phyloP scores from a whole-genome alignment of 2,888 invertebrate genomes.

The Rapana venosa region DNA sequence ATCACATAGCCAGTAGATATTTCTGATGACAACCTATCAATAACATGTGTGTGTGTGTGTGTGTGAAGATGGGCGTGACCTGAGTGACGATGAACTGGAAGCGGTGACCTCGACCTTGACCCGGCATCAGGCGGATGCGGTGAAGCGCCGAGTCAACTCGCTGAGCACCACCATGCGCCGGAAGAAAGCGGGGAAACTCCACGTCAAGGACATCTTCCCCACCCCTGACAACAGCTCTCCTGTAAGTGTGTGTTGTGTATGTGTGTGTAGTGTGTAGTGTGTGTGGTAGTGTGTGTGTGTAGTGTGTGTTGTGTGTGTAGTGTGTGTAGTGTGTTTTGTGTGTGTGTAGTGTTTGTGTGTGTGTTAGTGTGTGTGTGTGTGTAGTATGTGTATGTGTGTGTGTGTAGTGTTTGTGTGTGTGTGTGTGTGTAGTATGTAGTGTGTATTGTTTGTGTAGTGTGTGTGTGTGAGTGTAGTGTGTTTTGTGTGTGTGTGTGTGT shows the following conservation, averaged over 20 bases:
- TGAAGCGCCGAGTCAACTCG: constrained; percentile 85
- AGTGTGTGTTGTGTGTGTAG: background rate
- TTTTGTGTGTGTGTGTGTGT: constrained; percentile 13
- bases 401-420: background rate
- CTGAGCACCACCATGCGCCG: constrained; percentile 87
- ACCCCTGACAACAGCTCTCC: constrained; percentile 46
- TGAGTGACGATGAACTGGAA: constrained; percentile 71
- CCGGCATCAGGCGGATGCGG: constrained; percentile 86
- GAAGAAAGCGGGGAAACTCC: constrained; percentile 77
- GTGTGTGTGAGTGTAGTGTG: background rate
- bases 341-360: background rate
- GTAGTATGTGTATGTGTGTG: background rate
- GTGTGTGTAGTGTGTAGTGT: background rate
- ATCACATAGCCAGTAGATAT: no score
- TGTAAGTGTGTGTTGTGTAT: background rate
- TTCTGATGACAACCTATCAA: no score
- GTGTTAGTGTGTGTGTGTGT: background rate
- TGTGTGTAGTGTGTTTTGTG: background rate
- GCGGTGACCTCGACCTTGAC: constrained; percentile 81
- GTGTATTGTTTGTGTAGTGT: background rate
- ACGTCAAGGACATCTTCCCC: constrained; percentile 70
- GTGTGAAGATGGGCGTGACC: constrained; percentile 68
- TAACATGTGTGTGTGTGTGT: background rate
- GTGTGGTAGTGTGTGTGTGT: background rate
- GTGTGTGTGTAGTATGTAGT: background rate